Conservation (phyloP, 2,888 invertebrate genomes). For the Andrena minutula region DNA sequence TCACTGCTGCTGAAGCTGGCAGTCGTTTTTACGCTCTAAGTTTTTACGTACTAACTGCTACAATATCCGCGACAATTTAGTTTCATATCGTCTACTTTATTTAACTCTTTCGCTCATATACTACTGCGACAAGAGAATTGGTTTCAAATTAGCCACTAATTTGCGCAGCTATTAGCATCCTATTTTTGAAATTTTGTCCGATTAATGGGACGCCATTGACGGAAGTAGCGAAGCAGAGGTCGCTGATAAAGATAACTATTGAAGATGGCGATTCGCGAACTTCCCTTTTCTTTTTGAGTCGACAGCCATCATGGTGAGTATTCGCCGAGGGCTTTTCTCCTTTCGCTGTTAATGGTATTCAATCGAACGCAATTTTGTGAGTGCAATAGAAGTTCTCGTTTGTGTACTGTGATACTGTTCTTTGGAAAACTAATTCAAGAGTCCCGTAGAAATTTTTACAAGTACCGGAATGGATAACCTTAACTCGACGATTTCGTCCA, state of each 20-base stretch:
- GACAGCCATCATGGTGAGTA: constrained; percentile 84
- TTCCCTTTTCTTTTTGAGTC: constrained; percentile 81
- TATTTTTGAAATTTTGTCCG: background rate
- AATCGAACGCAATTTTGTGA: background rate
- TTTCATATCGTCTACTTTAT: background rate
- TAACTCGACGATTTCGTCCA: constrained; percentile 28
- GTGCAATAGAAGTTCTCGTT: constrained; percentile 1
- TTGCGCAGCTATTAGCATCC: background rate
- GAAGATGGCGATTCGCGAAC: constrained; percentile 37
- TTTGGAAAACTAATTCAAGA: background rate
- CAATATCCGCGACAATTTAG: no score
- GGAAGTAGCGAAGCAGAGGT: constrained; percentile 40
- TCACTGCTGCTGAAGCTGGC: no score
- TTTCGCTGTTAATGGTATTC: background rate
- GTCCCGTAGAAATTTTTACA: background rate
- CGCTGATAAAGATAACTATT: constrained; percentile 4
- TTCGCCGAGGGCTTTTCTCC: constrained; percentile 1
- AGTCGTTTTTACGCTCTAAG: no score
- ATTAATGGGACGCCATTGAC: constrained; percentile 19
- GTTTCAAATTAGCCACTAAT: background rate
- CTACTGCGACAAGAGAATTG: background rate
- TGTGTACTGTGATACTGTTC: constrained; percentile 4
- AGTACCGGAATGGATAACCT: constrained; percentile 37
- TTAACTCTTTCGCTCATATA: background rate
- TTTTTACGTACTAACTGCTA: no score